phyloP scores from a whole-genome alignment of 1,140 invertebrate genomes.

The Cepaea nemoralis region DNA sequence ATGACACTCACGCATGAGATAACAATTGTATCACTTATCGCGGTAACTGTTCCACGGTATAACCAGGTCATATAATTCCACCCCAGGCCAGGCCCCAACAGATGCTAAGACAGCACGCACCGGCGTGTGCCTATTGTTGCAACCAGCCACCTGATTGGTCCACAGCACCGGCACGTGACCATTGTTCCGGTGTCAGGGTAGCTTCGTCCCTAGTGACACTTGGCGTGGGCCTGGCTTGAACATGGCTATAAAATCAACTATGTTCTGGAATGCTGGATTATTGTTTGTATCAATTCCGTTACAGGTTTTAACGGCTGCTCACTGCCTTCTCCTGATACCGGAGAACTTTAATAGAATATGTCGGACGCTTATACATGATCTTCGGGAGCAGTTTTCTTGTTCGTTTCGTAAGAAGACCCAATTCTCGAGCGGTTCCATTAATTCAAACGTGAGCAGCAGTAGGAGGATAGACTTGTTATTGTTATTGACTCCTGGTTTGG shows the following conservation, averaged over 20 bases:
- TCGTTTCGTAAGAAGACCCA: too few relatives aligned
- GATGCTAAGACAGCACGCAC: slow-evolving; percentile 38
- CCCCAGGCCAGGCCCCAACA: not conserved
- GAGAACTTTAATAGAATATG: not conserved
- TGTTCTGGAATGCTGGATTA: slow-evolving; percentile 34
- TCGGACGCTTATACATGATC: too few relatives aligned
- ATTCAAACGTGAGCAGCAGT: too few relatives aligned
- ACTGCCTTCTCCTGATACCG: not conserved
- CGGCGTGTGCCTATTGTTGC: slow-evolving; percentile 35
- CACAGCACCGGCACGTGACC: slow-evolving; percentile 15
- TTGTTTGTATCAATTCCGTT: slow-evolving; percentile 3
- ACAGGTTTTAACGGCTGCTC: not conserved
- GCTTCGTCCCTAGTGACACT: slow-evolving; percentile 40
- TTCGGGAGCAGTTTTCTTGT: too few relatives aligned
- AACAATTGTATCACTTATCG: not conserved
- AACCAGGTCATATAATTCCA: slow-evolving; percentile 25
- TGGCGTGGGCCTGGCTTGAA: slow-evolving; percentile 27
- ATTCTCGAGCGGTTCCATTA: too few relatives aligned
- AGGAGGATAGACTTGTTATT: too few relatives aligned
- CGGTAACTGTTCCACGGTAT: not conserved
- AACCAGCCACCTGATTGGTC: slow-evolving; percentile 26
- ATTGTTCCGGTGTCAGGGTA: slow-evolving; percentile 43
- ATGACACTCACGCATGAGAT: not conserved
- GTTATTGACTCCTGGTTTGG: too few relatives aligned
- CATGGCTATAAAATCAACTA: slow-evolving; percentile 32